These are phyloP conservation scores for Lepeophtheirus salmonis DNA, from an alignment of 1,140 invertebrate genomes.

Conservation along the genomic window DNA sequence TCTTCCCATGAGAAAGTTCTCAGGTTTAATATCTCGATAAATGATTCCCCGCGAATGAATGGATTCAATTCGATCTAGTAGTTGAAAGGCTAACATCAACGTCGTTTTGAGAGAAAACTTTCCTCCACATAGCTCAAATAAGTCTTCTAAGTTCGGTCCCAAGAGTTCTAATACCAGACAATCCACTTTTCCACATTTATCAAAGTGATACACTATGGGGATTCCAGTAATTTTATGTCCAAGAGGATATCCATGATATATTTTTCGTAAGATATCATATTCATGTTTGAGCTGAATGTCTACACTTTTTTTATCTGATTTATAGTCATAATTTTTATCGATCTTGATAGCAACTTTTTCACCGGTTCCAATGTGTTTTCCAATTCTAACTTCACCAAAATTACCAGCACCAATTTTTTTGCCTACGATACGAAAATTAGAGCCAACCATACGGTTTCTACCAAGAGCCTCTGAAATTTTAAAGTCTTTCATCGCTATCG, in stretches of 20 bases:
- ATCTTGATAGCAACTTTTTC: conserved; percentile 13
- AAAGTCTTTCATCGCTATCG: not conserved
- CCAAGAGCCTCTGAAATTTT: not conserved
- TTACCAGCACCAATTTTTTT: conserved; percentile 17
- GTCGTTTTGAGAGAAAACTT: conserved; percentile 60
- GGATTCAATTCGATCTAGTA: conserved; percentile 14
- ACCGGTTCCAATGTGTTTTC: conserved; percentile 2
- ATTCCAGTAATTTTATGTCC: conserved; percentile 17
- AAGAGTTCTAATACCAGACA: conserved; percentile 47
- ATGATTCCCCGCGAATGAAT: conserved; percentile 14
- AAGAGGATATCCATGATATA: conserved; percentile 5
- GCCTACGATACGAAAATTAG: conserved; percentile 10
- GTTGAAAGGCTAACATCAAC: conserved; percentile 53
- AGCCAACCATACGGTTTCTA: conserved; percentile 2
- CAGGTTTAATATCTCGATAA: conserved; percentile 83
- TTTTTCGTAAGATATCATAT: conserved; percentile 4
- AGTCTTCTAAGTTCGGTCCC: conserved; percentile 55
- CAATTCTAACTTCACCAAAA: conserved; percentile 17
- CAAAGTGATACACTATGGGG: conserved; percentile 16
- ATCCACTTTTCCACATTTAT: conserved; percentile 13
- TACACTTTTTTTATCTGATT: not conserved
- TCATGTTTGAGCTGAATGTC: conserved; percentile 7
- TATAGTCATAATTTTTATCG: not conserved
- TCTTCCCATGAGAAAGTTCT: conserved; percentile 98
- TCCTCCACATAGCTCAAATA: conserved; percentile 55